phyloP scores from a whole-genome alignment of 2,888 invertebrate genomes.

The Tiliacea citrago region DNA sequence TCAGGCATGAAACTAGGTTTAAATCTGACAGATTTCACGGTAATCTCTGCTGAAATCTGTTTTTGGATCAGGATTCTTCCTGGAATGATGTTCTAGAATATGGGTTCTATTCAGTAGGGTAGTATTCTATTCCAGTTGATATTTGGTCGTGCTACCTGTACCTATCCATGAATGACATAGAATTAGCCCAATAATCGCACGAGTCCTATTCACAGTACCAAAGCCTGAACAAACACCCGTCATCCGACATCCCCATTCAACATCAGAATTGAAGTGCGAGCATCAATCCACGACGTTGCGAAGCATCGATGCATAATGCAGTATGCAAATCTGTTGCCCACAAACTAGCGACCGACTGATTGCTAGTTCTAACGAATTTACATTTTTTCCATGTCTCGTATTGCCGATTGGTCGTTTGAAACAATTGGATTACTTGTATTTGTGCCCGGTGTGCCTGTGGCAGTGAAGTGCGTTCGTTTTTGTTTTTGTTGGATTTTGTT shows the following conservation, averaged over 20 bases:
- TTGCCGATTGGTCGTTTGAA: slow-evolving; percentile 64
- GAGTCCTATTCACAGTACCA: background rate
- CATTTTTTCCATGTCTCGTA: slow-evolving; percentile 62
- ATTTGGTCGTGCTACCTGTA: background rate
- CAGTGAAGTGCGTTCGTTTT: slow-evolving; percentile 6
- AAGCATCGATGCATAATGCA: slow-evolving; percentile 68
- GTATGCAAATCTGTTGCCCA: slow-evolving; percentile 65
- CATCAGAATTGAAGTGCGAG: slow-evolving; percentile 54
- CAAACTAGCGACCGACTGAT: slow-evolving; percentile 70
- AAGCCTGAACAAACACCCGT: slow-evolving; percentile 33
- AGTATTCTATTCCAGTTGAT: too few relatives aligned
- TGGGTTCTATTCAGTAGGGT: too few relatives aligned
- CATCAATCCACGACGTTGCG: slow-evolving; percentile 66
- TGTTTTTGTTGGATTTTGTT: background rate
- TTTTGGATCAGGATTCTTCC: background rate
- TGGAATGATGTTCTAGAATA: background rate
- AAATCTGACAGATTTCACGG: background rate
- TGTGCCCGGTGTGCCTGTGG: slow-evolving; percentile 49
- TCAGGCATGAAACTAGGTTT: slow-evolving; percentile 7
- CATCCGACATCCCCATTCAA: slow-evolving; percentile 21
- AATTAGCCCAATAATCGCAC: background rate
- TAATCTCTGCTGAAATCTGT: background rate
- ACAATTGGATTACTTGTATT: slow-evolving; percentile 62
- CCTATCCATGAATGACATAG: background rate
- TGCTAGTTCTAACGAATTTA: slow-evolving; percentile 70